Evolutionary conservation across 2,888 invertebrate genomes (phyloP).

Genomic region (Pherbina coryleti): DNA sequence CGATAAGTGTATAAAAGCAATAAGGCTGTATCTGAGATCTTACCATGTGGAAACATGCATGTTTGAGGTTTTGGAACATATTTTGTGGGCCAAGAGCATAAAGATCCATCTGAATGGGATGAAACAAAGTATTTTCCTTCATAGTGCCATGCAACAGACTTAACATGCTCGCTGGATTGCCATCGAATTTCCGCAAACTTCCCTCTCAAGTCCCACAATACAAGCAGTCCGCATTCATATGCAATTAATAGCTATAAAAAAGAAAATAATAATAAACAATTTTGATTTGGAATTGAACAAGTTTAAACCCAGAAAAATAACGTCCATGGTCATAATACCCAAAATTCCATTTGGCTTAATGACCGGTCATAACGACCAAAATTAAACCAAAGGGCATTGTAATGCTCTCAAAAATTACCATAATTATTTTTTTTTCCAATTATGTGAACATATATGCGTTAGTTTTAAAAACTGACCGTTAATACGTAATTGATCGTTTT

Average conservation of each 20-base stretch:
- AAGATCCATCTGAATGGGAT: slow-evolving; percentile 94
- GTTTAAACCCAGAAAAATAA: no score
- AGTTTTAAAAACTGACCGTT: no score
- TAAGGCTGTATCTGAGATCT: slow-evolving; percentile 54
- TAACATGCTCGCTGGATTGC: slow-evolving; percentile 81
- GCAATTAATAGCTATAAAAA: slow-evolving; percentile 89
- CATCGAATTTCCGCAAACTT: slow-evolving; percentile 89
- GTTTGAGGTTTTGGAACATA: slow-evolving; percentile 82
- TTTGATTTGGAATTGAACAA: no score
- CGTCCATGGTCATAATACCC: no score
- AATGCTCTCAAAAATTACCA: no score
- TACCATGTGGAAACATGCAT: slow-evolving; percentile 93
- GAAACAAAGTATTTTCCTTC: slow-evolving; percentile 98
- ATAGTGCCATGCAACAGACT: slow-evolving; percentile 95
- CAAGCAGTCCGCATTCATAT: slow-evolving; percentile 94
- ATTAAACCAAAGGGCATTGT: no score
- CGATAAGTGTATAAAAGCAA: no score
- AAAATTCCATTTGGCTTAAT: no score
- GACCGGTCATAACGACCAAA: no score
- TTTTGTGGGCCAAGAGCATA: slow-evolving; percentile 92
- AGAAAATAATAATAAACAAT: not conserved
- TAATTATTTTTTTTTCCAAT: no score
- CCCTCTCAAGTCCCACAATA: slow-evolving; percentile 94
- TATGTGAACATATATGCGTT: no score
- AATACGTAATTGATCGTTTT: no score